Evolutionary conservation across 1,140 invertebrate genomes (phyloP), one percentile per base, ranked within the genome.

Genomic region (Habropoda laboriosa): DNA sequence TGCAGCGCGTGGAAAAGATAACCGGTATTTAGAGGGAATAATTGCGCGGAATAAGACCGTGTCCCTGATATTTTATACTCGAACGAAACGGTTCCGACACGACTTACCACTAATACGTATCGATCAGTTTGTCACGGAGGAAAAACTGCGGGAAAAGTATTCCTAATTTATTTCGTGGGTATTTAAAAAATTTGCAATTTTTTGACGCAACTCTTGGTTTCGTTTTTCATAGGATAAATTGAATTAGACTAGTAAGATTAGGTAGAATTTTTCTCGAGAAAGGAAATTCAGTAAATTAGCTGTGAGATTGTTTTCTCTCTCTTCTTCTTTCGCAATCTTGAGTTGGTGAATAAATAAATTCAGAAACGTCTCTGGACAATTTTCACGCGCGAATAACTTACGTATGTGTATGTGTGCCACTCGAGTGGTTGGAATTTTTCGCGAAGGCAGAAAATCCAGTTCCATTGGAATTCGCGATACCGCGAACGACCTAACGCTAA

Each of bases 1-100:
- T 13, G 21, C 24, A 45, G 40, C 49, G 63, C 42, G 27, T 16
- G 55, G 51, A 18, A 58, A 70, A 78, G 75, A 78, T 78, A 78
- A 78, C 64, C 66, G 35, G 75, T n/a, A 47, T 70, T 71, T 51
- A 12, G 32, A n/a, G 6, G 42, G 55, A 71, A 78, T 78, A 78
- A 78, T 78, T 78, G 67, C 66, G 18, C 21, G 75, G 30, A 68
- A 42, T 45, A 57, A 77, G 49, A 78, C 32, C 18, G 13, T 32
- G 30, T 51, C 35, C 4, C 66, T 3, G 66, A 10, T 47, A 58
- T 40, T 71, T 70, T 49, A 35, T 60, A 60, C 49, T 49, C 51
- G 30, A 71, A 68, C 55, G 30, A 45, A 45, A 38, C n/a, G 13
- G 2, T 45, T 47, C 30, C 13, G 16, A 18, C 35, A 18, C 40